Base-by-base conservation (phyloP, 2,113 vertebrate genomes). In the Osmerus eperlanus region DNA sequence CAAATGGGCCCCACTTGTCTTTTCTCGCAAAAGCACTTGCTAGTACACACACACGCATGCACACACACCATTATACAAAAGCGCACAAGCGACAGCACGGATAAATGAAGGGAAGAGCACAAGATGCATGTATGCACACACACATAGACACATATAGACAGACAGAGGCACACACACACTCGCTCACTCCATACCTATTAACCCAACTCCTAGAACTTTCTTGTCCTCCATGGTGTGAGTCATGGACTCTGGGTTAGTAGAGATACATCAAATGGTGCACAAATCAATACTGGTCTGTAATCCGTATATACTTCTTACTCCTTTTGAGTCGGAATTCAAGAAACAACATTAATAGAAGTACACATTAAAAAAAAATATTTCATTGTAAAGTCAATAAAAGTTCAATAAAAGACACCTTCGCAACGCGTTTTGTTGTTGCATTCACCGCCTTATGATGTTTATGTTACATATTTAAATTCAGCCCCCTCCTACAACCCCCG, bases 1-100 rank as follows among this genome's bases (percentile, higher is more conserved):
- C 76, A 88, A 90, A 92, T 84, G 81, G 77, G 68, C 66, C 68
- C 77, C 67, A 6, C 75, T 67, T 69, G 25, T 59, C 21, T 64
- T 59, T 55, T 14, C 78, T 80, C 61, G 70, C 70, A 58, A 14
- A 70, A 72, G 77, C 32, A 66, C 74, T 71, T 66, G 62, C 67
- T 72, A 54, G 19, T 14, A 29, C 62, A 18, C 12, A 73, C 19
- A 66, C 61, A 77, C 13, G 2, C 23, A 23, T 1, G n/a, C 9
- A 21, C 3, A n/a, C 8, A 55, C n/a, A 52, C 53, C 32, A 7
- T 36, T 36, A 59, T 65, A 36, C 29, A 67, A 16, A 52, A 25
- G 67, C 51, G 62, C 15, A 21, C 41, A 67, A 36, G 55, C 23
- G 41, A 25, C 23, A 15, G 36, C 11, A 69, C 18, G 36, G 8